A percentile compares a stretch with the other conserved stretches of the same genome.
phyloP scores from a whole-genome alignment of 2,797 vertebrate genomes.

The Lagothrix lagotricha region DNA sequence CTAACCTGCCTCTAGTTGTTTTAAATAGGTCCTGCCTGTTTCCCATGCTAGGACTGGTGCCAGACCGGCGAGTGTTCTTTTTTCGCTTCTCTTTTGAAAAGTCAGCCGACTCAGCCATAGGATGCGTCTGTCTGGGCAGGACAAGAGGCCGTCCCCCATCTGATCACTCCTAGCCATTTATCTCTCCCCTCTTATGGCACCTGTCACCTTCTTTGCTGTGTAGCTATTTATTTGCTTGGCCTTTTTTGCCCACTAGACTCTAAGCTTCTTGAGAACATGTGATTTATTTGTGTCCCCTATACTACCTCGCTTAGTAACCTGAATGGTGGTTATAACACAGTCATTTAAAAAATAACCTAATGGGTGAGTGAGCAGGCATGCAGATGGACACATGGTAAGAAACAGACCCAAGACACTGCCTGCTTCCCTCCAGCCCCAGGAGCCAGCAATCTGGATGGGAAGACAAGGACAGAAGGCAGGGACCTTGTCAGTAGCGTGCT shows the following conservation, averaged over 20 bases:
- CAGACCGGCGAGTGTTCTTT: background rate
- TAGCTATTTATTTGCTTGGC: background rate
- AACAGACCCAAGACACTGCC: fast-evolving
- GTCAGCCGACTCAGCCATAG: background rate
- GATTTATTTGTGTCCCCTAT: background rate
- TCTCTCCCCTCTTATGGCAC: background rate
- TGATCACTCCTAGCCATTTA: background rate
- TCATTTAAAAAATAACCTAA: background rate
- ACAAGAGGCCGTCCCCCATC: background rate
- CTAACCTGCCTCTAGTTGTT: background rate
- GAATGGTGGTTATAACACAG: background rate
- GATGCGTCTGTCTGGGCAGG: background rate
- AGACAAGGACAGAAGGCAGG: background rate
- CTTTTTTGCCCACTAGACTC: background rate
- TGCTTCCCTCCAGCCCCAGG: background rate
- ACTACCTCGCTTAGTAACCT: background rate
- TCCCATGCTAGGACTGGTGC: background rate
- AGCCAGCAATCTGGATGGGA: background rate
- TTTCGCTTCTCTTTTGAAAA: conserved; percentile 53
- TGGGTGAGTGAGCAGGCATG: background rate
- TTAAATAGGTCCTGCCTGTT: conserved; percentile 9
- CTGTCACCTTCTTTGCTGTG: conserved; percentile 43
- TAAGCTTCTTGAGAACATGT: conserved; percentile 5
- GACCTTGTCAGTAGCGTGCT: background rate
- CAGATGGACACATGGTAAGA: background rate